Evolutionary conservation across 2,888 invertebrate genomes (phyloP), one percentile per base, ranked within the genome.

Genomic region (Pollenia labialis): DNA sequence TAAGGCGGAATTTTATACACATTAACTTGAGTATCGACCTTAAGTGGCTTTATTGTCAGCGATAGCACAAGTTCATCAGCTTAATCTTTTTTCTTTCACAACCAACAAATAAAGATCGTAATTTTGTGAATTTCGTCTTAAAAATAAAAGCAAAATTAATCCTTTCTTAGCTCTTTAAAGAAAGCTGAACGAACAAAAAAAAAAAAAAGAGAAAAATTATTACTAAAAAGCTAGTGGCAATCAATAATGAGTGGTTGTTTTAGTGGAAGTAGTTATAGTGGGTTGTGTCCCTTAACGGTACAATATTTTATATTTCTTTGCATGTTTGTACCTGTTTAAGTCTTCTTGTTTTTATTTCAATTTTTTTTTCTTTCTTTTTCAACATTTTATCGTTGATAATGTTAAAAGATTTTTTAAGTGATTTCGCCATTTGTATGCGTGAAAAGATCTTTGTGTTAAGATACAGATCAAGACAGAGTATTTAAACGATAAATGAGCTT

Each of bases 251-350:
- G 66, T 56, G 14, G 44, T 68, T 46, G 23, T 32, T 46, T 66
- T 44, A 40, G 82, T 46, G n/a, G 69, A 44, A 72, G 66, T 54
- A 60, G 60, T 68, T 44, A 68, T 84, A 77, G 87, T 87, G 87
- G 87, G 87, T 81, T 87, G 87, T 84, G 84, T 87, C 84, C 84
- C 81, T 87, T 87, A 87, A 87, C 87, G 84, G 87, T 81, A 87
- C 32, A 81, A 76, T 54, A 2, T 77, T 72, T 72, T 72, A 23
- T 56, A 68, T 69, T 71, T 75, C 62, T 77, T 72, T 60, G 72
- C 77, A 84, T 84, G 60, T 81, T 72, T 77, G 40, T 74, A 60
- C 74, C 79, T 80, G 74, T 60, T 75, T 32, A 42, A 16, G 52
- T 44, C 23, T 50, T 18, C 66, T 68, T 64, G 46, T 72, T 76